Evolutionary conservation across 2,113 vertebrate genomes (phyloP).

Genomic region (Thamnophis sirtalis): DNA sequence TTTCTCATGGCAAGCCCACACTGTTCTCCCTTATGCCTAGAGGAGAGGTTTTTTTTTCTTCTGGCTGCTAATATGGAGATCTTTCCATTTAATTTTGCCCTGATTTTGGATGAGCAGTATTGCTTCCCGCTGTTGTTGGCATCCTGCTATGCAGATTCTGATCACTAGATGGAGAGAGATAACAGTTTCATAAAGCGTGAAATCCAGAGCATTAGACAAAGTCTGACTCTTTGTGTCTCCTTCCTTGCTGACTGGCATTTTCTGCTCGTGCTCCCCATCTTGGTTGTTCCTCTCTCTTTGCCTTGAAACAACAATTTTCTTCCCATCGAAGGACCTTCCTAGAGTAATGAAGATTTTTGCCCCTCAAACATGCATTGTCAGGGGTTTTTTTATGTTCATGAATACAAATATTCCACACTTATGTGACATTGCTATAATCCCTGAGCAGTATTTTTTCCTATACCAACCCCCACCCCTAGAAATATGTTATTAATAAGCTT

Average conservation of each 20-base stretch:
- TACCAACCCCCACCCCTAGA: not conserved
- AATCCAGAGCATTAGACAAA: not conserved
- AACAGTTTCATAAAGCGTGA: slow-evolving; percentile 35
- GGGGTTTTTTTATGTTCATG: not conserved
- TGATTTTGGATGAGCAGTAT: not conserved
- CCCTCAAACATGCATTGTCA: not conserved
- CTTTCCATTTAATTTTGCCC: not conserved
- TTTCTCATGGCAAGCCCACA: not conserved
- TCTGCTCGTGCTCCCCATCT: not conserved
- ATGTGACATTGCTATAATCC: not conserved
- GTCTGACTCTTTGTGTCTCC: not conserved
- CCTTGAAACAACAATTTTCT: not conserved
- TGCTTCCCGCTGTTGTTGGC: not conserved
- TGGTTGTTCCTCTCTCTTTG: not conserved
- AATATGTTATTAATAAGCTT: not conserved
- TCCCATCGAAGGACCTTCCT: not conserved
- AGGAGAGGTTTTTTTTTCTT: not conserved
- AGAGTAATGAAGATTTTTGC: no score
- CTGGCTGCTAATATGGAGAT: not conserved
- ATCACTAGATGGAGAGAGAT: slow-evolving; percentile 63
- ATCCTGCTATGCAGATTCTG: slow-evolving; percentile 44
- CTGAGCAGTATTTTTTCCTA: not conserved
- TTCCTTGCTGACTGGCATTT: not conserved
- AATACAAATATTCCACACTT: not conserved
- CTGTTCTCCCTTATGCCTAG: no score